Percentiles rank a stretch among this genome's conserved stretches.
phyloP scores from a whole-genome alignment of 2,113 vertebrate species.

The Dolichotis patagonum region DNA sequence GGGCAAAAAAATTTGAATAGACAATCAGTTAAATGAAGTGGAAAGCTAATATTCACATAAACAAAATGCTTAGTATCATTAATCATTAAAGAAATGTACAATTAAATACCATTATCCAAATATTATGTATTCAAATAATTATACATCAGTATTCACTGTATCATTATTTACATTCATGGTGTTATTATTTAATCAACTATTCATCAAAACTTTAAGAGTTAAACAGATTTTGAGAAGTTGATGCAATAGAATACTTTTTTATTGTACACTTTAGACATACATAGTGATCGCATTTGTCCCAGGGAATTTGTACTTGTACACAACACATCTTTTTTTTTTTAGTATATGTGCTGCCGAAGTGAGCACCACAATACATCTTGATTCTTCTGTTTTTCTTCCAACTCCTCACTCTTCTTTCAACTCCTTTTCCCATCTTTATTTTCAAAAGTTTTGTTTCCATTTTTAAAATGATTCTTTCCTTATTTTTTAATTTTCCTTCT shows the following conservation, averaged over 20 bases:
- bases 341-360: too few species aligned
- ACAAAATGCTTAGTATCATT: not conserved
- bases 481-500: not conserved
- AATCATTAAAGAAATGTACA: not conserved
- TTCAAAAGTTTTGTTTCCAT: not conserved
- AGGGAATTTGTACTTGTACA: not conserved
- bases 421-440: not conserved
- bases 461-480: not conserved
- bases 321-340: too few species aligned
- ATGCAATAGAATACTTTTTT: not conserved
- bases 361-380: too few species aligned
- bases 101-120: not conserved
- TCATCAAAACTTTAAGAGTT: not conserved
- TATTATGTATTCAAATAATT: not conserved
- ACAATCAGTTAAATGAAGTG: not conserved
- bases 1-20: not conserved
- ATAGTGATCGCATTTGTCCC: not conserved
- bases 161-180: not conserved
- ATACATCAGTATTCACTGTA: not conserved
- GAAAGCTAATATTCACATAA: not conserved
- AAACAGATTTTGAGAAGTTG: not conserved
- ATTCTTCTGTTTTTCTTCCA: not conserved
- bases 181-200: not conserved
- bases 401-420: not conserved
- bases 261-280: not conserved